Evolutionary conservation across 2,888 invertebrate genomes (phyloP).

Genomic region (Nomada lathburiana): DNA sequence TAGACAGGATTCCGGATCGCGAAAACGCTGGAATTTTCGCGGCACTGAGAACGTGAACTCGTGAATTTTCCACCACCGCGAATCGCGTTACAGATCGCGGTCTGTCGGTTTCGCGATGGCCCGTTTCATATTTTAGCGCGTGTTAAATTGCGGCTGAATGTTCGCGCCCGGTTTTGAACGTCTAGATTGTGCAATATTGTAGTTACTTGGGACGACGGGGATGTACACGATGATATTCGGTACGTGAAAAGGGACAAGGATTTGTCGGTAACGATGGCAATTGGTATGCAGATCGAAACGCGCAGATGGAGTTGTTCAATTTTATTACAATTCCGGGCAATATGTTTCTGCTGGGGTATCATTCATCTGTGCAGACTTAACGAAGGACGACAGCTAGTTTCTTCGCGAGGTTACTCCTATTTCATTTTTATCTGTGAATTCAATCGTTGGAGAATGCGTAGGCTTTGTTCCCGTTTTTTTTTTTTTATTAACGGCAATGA

Average conservation of each 20-base stretch:
- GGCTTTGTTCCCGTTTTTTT: too few species aligned
- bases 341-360: slow-evolving; percentile 10
- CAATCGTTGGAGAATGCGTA: too few species aligned
- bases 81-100: too few species aligned
- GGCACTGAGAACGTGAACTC: too few species aligned
- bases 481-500: too few species aligned
- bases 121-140: too few species aligned
- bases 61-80: neutral
- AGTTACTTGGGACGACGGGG: too few species aligned
- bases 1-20: slow-evolving; percentile 25
- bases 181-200: too few species aligned
- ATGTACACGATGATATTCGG: too few species aligned
- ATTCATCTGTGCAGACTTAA: slow-evolving; percentile 7
- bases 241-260: slow-evolving; percentile 7
- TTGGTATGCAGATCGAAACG: slow-evolving; percentile 10
- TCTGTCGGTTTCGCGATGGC: too few species aligned
- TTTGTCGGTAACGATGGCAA: neutral
- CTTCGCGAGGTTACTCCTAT: slow-evolving; percentile 28
- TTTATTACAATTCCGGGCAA: slow-evolving; percentile 22
- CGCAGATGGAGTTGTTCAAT: neutral
- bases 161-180: too few species aligned
- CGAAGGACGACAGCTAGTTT: slow-evolving; percentile 26
- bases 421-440: slow-evolving; percentile 35
- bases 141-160: too few species aligned
- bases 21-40: slow-evolving; percentile 3